Conservation (phyloP, 2,888 invertebrate genomes). For the Polyploca ridens region DNA sequence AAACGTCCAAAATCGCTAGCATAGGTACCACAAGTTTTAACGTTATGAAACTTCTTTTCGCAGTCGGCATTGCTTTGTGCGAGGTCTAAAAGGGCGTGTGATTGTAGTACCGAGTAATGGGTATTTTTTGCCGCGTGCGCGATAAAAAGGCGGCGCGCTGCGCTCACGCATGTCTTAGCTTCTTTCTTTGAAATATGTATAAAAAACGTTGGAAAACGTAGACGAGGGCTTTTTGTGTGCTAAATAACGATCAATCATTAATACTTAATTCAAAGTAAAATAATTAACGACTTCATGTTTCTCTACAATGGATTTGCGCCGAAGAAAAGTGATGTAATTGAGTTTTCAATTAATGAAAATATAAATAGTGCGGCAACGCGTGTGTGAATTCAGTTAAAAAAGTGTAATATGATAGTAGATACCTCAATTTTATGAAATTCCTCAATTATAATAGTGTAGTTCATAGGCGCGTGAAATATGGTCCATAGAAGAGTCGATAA, state of each 20-base stretch:
- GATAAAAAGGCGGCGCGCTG: constrained; percentile 65
- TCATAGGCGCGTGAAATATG: constrained; percentile 55
- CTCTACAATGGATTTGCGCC: too few species aligned
- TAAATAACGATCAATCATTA: background rate
- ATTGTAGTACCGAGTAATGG: constrained; percentile 63
- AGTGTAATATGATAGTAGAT: constrained; percentile 27
- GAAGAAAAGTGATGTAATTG: background rate
- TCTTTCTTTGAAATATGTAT: constrained; percentile 30
- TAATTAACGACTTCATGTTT: background rate
- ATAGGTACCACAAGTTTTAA: constrained; percentile 41
- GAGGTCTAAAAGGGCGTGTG: constrained; percentile 62
- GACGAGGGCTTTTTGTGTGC: background rate
- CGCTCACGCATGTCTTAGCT: constrained; percentile 40
- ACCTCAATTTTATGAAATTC: too few species aligned
- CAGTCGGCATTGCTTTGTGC: constrained; percentile 66
- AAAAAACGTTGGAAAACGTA: constrained; percentile 17
- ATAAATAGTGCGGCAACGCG: too few species aligned
- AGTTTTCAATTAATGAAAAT: too few species aligned
- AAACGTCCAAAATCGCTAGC: constrained; percentile 31
- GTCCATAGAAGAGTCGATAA: constrained; percentile 58
- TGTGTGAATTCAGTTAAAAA: background rate
- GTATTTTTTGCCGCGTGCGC: constrained; percentile 64
- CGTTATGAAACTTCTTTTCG: constrained; percentile 44
- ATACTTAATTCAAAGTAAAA: background rate
- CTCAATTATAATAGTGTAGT: constrained; percentile 60